A percentile compares a stretch with the other conserved stretches of the same genome.
Evolutionary conservation across 2,888 invertebrate species (phyloP).

Genomic region (Drosophila greeni): DNA sequence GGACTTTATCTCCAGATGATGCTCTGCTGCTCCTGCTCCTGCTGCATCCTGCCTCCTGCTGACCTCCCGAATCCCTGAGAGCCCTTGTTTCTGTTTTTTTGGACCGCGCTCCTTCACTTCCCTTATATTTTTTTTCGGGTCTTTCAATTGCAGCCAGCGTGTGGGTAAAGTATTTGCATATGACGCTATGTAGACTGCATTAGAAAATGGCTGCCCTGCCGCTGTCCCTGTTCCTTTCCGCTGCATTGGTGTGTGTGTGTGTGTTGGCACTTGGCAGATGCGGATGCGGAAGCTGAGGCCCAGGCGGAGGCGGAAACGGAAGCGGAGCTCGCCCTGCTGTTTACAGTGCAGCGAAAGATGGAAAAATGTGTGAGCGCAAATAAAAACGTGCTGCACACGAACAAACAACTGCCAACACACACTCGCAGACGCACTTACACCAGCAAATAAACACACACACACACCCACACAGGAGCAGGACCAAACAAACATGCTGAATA

Average conservation of each 20-base stretch:
- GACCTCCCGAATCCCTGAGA: slow-evolving; percentile 7
- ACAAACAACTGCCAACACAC: slow-evolving; percentile 16
- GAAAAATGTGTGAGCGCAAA: slow-evolving; percentile 53
- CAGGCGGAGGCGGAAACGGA: slow-evolving; percentile 9
- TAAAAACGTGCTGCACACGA: slow-evolving; percentile 44
- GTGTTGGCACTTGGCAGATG: slow-evolving; percentile 60
- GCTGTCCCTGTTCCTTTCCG: slow-evolving; percentile 1
- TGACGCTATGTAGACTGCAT: slow-evolving; percentile 49
- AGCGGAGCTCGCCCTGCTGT: slow-evolving; percentile 44
- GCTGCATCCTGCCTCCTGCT: slow-evolving; percentile 2
- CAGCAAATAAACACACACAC: slow-evolving; percentile 16
- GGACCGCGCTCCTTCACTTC: slow-evolving; percentile 1
- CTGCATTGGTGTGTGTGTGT: slow-evolving; percentile 15
- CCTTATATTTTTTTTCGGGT: slow-evolving; percentile 27
- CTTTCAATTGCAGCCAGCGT: slow-evolving; percentile 58
- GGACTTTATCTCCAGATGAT: slow-evolving; percentile 23
- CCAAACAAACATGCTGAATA: not conserved
- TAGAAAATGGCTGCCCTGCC: slow-evolving; percentile 38
- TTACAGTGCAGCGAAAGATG: slow-evolving; percentile 49
- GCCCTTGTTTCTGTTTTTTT: slow-evolving; percentile 24
- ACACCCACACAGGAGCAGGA: not conserved
- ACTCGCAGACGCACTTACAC: slow-evolving; percentile 5
- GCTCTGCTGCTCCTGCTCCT: not conserved
- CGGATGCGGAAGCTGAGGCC: slow-evolving; percentile 30
- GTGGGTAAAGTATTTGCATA: slow-evolving; percentile 65